These are phyloP conservation scores for Narcine bancroftii DNA, from an alignment of 2,113 vertebrate genomes.

Conservation along the genomic window DNA sequence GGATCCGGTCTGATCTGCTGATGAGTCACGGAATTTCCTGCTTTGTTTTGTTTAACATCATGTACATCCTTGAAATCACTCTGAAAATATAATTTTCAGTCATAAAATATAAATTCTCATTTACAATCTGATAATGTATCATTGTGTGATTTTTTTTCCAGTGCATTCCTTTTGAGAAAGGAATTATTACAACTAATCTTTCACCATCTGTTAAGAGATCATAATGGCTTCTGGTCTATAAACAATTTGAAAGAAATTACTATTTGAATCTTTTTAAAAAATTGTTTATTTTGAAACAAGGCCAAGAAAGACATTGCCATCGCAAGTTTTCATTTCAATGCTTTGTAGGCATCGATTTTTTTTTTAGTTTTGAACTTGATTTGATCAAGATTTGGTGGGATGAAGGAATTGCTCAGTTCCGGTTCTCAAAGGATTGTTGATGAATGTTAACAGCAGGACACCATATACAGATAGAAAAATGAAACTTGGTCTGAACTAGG, in stretches of 20 bases:
- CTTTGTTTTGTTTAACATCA: too few species aligned
- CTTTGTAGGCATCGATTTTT: background rate
- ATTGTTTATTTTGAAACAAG: background rate
- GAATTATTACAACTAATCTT: conserved; percentile 11
- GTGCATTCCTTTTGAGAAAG: background rate
- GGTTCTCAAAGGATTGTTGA: background rate
- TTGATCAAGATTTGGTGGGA: too few species aligned
- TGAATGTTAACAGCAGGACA: background rate
- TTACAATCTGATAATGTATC: background rate
- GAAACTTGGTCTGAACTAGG: too few species aligned
- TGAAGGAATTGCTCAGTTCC: background rate
- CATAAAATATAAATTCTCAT: background rate
- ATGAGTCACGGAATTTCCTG: too few species aligned
- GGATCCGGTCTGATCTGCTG: too few species aligned
- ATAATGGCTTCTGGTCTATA: background rate
- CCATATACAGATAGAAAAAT: too few species aligned
- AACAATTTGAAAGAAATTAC: background rate
- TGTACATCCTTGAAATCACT: background rate
- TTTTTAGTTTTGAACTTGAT: background rate
- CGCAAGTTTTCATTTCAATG: background rate
- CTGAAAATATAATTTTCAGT: background rate
- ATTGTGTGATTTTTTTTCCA: background rate
- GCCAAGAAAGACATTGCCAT: background rate
- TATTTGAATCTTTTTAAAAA: conserved; percentile 6
- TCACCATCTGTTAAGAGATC: background rate